Percentiles rank a stretch among this genome's conserved stretches.
phyloP scores from a whole-genome alignment of 2,888 invertebrate genomes.

The Ditula angustiorana region DNA sequence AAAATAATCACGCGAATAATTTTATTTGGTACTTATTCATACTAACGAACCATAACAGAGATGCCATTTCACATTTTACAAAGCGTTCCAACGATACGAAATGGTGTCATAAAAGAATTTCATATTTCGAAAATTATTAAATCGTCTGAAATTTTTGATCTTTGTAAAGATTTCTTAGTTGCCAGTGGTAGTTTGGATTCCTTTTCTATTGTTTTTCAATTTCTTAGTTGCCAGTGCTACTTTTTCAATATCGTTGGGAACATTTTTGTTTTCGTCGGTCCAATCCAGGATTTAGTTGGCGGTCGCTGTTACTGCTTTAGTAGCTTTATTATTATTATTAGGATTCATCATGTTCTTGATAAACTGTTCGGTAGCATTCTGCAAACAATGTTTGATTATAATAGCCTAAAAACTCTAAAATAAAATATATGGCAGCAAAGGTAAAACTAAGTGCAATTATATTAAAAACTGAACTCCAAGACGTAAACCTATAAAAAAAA shows the following conservation, averaged over 20 bases:
- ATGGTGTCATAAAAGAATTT: neutral
- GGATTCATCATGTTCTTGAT: neutral
- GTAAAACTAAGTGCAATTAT: too few species aligned
- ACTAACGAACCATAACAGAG: conserved; percentile 5
- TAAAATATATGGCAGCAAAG: too few species aligned
- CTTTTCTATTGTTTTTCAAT: too few species aligned
- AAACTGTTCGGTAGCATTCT: neutral
- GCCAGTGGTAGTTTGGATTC: neutral
- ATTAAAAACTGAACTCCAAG: too few species aligned
- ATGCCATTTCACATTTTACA: neutral
- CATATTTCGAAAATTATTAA: neutral
- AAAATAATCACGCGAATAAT: conserved; percentile 22
- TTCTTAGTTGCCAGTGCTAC: neutral
- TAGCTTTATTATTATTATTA: neutral
- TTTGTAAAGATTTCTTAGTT: neutral
- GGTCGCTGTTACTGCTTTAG: neutral
- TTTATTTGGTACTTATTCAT: conserved; percentile 9
- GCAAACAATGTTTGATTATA: neutral
- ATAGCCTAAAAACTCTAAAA: too few species aligned
- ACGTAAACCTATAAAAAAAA: too few species aligned
- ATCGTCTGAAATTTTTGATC: neutral
- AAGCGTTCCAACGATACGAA: neutral
- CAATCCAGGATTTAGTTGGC: neutral
- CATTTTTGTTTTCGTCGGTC: neutral
- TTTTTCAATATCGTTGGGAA: neutral